phyloP scores from a whole-genome alignment of 2,888 invertebrate genomes.

The Sarcophaga rosellei region DNA sequence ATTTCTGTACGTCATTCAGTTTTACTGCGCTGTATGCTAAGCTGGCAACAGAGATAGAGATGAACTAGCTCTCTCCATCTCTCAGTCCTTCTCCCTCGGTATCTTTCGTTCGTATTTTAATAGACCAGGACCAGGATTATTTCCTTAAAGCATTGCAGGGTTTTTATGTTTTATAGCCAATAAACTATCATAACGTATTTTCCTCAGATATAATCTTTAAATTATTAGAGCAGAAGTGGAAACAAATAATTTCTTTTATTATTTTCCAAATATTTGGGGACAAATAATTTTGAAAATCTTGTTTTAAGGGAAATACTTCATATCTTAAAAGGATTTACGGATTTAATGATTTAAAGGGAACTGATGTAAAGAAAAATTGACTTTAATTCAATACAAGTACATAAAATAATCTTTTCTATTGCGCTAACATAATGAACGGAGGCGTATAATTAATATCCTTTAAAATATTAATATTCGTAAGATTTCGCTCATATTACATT shows the following conservation, averaged over 20 bases:
- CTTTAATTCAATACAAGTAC: no score
- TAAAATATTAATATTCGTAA: no score
- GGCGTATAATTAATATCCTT: no score
- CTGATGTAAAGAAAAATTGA: no score
- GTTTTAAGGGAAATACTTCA: background rate
- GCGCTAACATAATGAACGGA: no score
- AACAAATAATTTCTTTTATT: conserved; percentile 24
- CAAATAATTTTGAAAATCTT: background rate
- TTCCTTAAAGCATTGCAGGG: conserved; percentile 42
- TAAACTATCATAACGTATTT: conserved; percentile 66
- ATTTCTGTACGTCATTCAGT: background rate
- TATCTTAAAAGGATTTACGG: conserved; percentile 37
- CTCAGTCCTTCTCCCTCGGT: background rate
- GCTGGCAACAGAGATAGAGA: no score
- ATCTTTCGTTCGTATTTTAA: conserved; percentile 47
- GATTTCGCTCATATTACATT: no score
- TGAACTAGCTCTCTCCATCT: no score
- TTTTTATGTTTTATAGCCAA: conserved; percentile 61
- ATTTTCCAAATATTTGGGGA: background rate
- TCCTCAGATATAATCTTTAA: conserved; percentile 60
- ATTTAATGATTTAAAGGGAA: no score
- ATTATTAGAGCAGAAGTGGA: conserved; percentile 65
- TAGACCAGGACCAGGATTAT: conserved; percentile 43
- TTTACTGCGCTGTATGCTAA: conserved; percentile 1
- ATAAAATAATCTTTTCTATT: no score